phyloP scores from a whole-genome alignment of 2,888 invertebrate genomes.

The Erebia ligea region DNA sequence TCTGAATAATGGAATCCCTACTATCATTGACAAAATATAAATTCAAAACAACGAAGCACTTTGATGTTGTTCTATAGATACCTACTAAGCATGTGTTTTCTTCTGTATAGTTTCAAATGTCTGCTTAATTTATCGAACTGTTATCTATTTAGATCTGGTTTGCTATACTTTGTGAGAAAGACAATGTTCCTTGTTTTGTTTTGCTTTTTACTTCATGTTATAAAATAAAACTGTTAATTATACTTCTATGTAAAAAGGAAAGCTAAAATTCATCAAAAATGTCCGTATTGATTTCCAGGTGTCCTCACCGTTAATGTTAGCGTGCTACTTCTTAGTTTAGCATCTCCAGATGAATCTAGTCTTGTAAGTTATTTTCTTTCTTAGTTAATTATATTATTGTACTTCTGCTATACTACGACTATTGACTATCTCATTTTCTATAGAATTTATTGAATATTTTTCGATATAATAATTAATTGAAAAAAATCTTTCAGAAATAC shows the following conservation, averaged over 20 bases:
- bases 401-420: slow-evolving; percentile 19
- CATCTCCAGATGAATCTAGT: slow-evolving; percentile 98
- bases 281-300: slow-evolving; percentile 84
- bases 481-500: slow-evolving; percentile 89
- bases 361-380: slow-evolving; percentile 87
- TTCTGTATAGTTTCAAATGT: slow-evolving; percentile 31
- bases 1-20: slow-evolving; percentile 8
- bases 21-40: background rate
- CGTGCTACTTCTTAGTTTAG: slow-evolving; percentile 95
- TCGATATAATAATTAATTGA: no score
- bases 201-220: slow-evolving; percentile 25
- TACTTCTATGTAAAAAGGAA: slow-evolving; percentile 9
- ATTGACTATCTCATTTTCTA: background rate
- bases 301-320: slow-evolving; percentile 96
- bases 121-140: slow-evolving; percentile 29
- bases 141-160: slow-evolving; percentile 23
- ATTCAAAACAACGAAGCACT: slow-evolving; percentile 27
- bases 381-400: slow-evolving; percentile 27
- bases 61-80: slow-evolving; percentile 39
- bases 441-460: background rate
- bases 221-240: background rate
- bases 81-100: slow-evolving; percentile 35
- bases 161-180: slow-evolving; percentile 27
- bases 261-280: slow-evolving; percentile 30
- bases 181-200: slow-evolving; percentile 24